A percentile compares a stretch with the other conserved stretches of the same genome.
These are phyloP conservation scores for Tuta absoluta DNA, from an alignment of 2,888 invertebrate species.

Conservation along the genomic window DNA sequence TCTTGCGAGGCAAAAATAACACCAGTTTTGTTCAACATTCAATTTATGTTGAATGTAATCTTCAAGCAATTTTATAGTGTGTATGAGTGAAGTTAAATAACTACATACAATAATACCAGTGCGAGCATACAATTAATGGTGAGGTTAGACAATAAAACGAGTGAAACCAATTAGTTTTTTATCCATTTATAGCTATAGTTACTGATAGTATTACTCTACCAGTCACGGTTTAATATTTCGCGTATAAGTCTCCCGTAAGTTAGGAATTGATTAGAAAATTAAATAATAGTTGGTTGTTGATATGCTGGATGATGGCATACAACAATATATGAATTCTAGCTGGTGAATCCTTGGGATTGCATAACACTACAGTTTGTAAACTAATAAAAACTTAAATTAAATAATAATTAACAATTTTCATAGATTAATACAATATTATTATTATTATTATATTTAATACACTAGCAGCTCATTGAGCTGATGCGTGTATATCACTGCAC, in stretches of 20 bases:
- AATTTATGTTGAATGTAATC: conserved; percentile 24
- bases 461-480: no score
- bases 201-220: neutral
- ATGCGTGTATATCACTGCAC: no score
- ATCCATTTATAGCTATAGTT: conserved; percentile 38
- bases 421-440: no score
- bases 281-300: neutral
- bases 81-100: conserved; percentile 43
- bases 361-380: no score
- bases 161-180: conserved; percentile 46
- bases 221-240: neutral
- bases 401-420: no score
- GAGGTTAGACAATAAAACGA: conserved; percentile 50
- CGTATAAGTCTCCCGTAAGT: neutral
- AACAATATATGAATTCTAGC: neutral
- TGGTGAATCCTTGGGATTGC: no score
- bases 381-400: no score
- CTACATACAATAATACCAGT: conserved; percentile 39
- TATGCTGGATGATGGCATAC: neutral
- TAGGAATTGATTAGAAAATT: conserved; percentile 11
- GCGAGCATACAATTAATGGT: conserved; percentile 57
- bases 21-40: conserved; percentile 19
- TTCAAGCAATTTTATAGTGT: conserved; percentile 38
- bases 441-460: no score
- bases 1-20: neutral